phyloP scores from a whole-genome alignment of 2,113 vertebrate species.

The Stegostoma tigrinum region DNA sequence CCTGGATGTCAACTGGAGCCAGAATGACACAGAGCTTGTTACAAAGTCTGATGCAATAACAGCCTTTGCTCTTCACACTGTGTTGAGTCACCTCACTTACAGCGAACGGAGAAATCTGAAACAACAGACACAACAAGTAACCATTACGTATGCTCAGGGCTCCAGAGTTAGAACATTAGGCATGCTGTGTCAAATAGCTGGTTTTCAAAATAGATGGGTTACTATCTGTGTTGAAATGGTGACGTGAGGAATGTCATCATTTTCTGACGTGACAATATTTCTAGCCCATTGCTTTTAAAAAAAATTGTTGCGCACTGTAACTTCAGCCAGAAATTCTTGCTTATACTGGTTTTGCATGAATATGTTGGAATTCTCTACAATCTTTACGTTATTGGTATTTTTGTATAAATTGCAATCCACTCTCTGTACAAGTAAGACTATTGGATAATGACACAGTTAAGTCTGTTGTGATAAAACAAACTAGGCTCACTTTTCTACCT shows the following conservation, averaged over 20 bases:
- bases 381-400: background rate
- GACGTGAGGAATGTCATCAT: background rate
- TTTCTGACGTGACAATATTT: background rate
- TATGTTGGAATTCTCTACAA: background rate
- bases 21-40: background rate
- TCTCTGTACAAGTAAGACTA: background rate
- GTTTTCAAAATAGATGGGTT: background rate
- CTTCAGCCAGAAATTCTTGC: background rate
- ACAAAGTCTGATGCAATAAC: background rate
- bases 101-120: background rate
- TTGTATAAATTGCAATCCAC: background rate
- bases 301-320: background rate
- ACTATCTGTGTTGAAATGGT: background rate
- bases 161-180: background rate
- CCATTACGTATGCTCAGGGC: background rate
- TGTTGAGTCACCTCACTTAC: background rate
- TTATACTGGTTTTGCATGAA: background rate
- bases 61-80: background rate
- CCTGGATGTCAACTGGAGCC: background rate
- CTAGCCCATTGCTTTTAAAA: background rate
- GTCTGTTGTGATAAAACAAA: background rate
- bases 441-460: background rate
- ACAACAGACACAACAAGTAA: background rate
- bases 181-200: background rate
- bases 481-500: background rate